Conservation (phyloP, 2,797 vertebrate species). For the Darevskia nairensis region DNA sequence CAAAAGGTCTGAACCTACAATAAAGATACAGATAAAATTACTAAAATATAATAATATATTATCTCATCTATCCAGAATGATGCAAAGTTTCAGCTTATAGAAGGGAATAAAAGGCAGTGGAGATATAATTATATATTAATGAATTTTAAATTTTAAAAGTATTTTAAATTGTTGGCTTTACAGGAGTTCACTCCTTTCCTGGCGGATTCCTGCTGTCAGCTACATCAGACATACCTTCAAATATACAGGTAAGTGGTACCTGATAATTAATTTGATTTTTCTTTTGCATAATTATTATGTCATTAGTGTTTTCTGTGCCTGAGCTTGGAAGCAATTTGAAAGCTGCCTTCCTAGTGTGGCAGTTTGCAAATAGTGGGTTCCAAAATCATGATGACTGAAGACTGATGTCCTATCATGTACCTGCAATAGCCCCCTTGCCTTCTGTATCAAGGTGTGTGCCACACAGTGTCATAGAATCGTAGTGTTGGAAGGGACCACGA, state of each 20-base stretch:
- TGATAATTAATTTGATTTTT: not conserved
- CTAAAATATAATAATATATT: no score
- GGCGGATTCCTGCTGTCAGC: conserved; percentile 79
- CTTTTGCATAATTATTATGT: not conserved
- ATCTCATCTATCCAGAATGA: no score
- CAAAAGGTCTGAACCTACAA: no score
- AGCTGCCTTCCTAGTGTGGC: not conserved
- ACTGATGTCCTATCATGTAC: not conserved
- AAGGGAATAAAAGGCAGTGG: not conserved
- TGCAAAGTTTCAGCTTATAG: not conserved
- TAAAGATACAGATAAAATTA: no score
- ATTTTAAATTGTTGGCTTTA: conserved; percentile 51
- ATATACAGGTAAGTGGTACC: conserved; percentile 83
- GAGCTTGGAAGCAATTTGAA: not conserved
- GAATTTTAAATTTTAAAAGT: conserved; percentile 14
- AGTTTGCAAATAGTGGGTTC: not conserved
- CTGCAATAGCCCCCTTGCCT: not conserved
- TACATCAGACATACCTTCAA: conserved; percentile 91
- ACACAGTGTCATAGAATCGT: no score
- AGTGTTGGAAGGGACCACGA: no score
- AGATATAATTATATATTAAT: not conserved
- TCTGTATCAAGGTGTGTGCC: not conserved
- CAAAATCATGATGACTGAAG: not conserved
- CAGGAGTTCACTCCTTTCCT: conserved; percentile 92
- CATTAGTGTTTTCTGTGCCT: not conserved